A percentile compares a stretch with the other conserved stretches of the same genome.
Evolutionary conservation across 2,113 vertebrate genomes (phyloP).

Genomic region (Paratilapia polleni): DNA sequence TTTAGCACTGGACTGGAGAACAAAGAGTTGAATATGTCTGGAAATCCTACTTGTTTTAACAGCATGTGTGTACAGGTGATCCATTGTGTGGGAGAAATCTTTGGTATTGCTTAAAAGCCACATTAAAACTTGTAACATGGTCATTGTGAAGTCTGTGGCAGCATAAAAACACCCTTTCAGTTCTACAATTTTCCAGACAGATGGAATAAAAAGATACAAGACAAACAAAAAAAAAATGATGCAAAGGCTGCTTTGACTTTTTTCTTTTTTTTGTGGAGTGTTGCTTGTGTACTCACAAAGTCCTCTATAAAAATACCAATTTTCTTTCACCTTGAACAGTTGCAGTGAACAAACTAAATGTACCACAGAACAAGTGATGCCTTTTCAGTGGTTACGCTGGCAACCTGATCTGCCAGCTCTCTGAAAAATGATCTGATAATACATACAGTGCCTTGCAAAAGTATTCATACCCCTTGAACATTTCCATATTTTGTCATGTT

Average conservation of each 20-base stretch:
- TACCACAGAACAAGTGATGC: not conserved
- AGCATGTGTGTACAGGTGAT: not conserved
- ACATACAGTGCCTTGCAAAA: too few relatives aligned
- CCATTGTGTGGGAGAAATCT: not conserved
- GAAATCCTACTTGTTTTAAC: not conserved
- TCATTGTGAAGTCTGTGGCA: not conserved
- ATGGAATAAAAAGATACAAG: not conserved
- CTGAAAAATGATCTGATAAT: slow-evolving; percentile 5
- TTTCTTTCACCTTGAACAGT: slow-evolving; percentile 3
- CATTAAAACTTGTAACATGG: not conserved
- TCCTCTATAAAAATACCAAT: not conserved
- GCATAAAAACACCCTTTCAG: rapidly evolving
- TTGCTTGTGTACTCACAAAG: not conserved
- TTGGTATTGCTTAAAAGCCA: not conserved
- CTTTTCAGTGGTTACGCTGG: not conserved
- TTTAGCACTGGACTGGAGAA: not conserved
- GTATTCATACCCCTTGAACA: too few relatives aligned
- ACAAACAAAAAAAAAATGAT: not conserved
- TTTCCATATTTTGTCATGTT: too few relatives aligned
- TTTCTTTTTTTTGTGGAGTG: not conserved
- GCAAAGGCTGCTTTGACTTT: not conserved
- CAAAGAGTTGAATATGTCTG: not conserved
- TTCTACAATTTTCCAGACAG: not conserved
- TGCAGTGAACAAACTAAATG: not conserved
- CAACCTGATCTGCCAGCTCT: not conserved